Evolutionary conservation across 92 coral and sea anemone genomes (phyloP), one percentile per base, ranked within the genome.

Genomic region (Parazoanthus darwini): DNA sequence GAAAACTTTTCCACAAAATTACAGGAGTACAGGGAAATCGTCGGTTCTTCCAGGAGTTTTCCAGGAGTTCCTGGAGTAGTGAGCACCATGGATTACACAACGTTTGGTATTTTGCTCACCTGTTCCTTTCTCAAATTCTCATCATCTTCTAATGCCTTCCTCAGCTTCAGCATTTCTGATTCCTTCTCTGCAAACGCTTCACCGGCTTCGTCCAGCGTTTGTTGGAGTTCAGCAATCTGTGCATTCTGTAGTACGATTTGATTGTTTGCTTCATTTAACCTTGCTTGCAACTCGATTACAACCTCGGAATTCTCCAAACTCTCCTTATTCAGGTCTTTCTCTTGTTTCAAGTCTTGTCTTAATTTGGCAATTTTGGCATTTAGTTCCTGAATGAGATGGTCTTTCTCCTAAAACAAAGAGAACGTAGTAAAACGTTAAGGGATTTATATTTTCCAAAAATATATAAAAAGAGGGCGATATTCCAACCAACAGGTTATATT

Each of bases 131-230:
- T 74, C 20, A 89, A 80, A 4, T 91, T 85, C 35, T 93, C 98
- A 6, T 93, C 89, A 0, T 91, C 94, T 18, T 91, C 95, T 25
- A 86, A 35, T 5, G 95, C 94, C 0, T 89, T 85, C 80, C 73
- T 91, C 88, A 94, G 79, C 74, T 90, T 88, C 18, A n/a, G 54
- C 2, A 92, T 92, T 63, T 90, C 91, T 1, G 91, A 82, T 80
- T 92, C 94, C 54, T 92, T 92, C 88, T 92, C 94, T 3, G 91
- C 85, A 44, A 92, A 90, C 0, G 93, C 93, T 79, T 90, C 94
- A 0, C 94, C 94, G 16, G 94, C 94, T 20, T 92, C 94, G 36
- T 92, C 93, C 14, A 92, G 77, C 65, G 89, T 92, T 86, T 92
- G 91, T 75, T 90, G 89, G 16, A 90, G 90, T 74, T 88, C 94